These are phyloP conservation scores for Bryconaethiops microstoma DNA, from an alignment of 2,797 vertebrate genomes.

Conservation along the genomic window DNA sequence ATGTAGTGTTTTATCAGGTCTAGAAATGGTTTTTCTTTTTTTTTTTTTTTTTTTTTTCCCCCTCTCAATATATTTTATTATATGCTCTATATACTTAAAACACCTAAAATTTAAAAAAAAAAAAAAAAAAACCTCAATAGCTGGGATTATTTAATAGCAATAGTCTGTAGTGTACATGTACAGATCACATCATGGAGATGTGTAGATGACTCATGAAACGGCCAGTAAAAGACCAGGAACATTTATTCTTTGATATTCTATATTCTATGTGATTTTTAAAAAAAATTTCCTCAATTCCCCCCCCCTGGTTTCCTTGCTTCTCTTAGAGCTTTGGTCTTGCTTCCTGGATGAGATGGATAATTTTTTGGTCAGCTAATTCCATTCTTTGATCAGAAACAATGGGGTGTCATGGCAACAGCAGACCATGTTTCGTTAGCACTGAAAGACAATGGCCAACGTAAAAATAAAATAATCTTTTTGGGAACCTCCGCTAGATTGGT, in stretches of 20 bases:
- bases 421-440: slow-evolving; percentile 43
- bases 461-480: too few species aligned
- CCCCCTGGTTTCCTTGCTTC: slow-evolving; percentile 21
- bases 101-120: slow-evolving; percentile 72
- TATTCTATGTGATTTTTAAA: slow-evolving; percentile 37
- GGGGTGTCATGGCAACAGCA: slow-evolving; percentile 33
- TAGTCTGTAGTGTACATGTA: slow-evolving; percentile 93
- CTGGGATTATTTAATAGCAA: slow-evolving; percentile 96
- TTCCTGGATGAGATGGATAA: slow-evolving; percentile 61
- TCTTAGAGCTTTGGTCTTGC: slow-evolving; percentile 48
- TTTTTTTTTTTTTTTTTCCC: too few species aligned
- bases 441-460: slow-evolving; percentile 35
- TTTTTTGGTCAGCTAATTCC: not conserved
- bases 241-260: slow-evolving; percentile 62
- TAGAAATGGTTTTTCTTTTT: slow-evolving; percentile 75
- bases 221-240: slow-evolving; percentile 83
- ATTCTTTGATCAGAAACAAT: slow-evolving; percentile 9
- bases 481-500: slow-evolving; percentile 28
- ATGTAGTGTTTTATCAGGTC: slow-evolving; percentile 78
- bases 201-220: slow-evolving; percentile 83
- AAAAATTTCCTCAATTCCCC: too few species aligned
- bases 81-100: slow-evolving; percentile 81
- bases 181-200: slow-evolving; percentile 84
- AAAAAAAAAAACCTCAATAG: slow-evolving; percentile 72
- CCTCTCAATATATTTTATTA: slow-evolving; percentile 66